Evolutionary conservation across 2,113 vertebrate species (phyloP), one percentile per base, ranked within the genome.

Genomic region (Meleagris gallopavo): DNA sequence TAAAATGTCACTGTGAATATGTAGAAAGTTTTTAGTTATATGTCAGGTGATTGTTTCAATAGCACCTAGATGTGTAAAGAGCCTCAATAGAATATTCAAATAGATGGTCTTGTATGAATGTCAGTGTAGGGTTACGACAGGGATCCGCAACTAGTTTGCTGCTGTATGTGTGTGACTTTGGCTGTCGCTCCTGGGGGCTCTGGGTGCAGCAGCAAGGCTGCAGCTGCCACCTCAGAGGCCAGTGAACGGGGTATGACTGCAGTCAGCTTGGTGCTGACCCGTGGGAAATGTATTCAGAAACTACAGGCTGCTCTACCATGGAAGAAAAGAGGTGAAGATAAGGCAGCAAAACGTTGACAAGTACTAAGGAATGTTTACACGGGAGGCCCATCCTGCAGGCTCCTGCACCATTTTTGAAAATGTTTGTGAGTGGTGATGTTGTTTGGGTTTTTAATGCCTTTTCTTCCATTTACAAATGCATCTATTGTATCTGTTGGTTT

Each of bases 381-480:
- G 10, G 45, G 25, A 75, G 17, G 22, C 27, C 67, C 72, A 30
- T 38, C 48, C 36, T 79, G 29, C 38, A 79, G 61, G 40, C 13
- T 86, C 18, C 36, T 58, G 11, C 67, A 34, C 13, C 13, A 4
- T 25, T 88, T 94, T 24, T 29, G 4, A 76, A 84, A 85, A 91
- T n/a, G 8, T 61, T 9, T 12, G 79, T 38, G 75, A 43, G 22
- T 20, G 24, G 22, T 24, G 46, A 30, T 40, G 16, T n/a, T 27
- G 3, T 76, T 54, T 16, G 13, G 25, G 25, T 15, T 41, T n/a
- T 30, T 18, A 50, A 22, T 1, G n/a, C 0, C 1, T 64, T 66
- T 45, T 13, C 3, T 16, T 78, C 12, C 9, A 50, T 76, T 74
- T 92, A 52, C 60, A 45, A 94, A 89, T 67, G 13, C 8, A 43